A percentile compares a stretch with the other conserved stretches of the same genome.
Evolutionary conservation across 2,888 invertebrate species (phyloP).

Genomic region (Trissolcus brochymenae): DNA sequence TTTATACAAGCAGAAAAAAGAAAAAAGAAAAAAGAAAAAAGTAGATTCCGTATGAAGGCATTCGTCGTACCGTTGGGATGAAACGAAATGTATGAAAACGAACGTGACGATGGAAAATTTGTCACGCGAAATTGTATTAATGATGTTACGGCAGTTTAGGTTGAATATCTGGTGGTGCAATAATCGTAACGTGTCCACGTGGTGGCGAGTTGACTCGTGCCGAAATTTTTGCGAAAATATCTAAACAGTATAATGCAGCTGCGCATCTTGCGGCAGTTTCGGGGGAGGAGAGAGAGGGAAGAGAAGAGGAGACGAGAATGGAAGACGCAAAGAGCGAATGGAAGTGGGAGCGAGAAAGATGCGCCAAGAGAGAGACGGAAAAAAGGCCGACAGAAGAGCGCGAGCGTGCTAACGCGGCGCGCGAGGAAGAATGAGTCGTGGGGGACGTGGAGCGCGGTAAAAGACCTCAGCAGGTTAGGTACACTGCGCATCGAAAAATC

Average conservation of each 20-base stretch:
- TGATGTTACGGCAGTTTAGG: neutral
- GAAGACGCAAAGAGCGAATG: slow-evolving; percentile 20
- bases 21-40: too few relatives aligned
- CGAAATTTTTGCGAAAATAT: slow-evolving; percentile 43
- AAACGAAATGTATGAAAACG: too few relatives aligned
- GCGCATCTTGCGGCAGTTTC: slow-evolving; percentile 44
- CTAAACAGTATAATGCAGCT: slow-evolving; percentile 38
- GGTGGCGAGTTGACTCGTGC: slow-evolving; percentile 41
- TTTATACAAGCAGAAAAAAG: too few relatives aligned
- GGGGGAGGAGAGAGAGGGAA: slow-evolving; percentile 14
- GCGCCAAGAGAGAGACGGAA: slow-evolving; percentile 40
- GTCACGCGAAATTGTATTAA: too few relatives aligned
- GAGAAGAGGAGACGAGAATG: slow-evolving; percentile 15
- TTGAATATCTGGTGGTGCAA: neutral
- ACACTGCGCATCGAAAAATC: slow-evolving; percentile 67
- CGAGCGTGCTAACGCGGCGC: slow-evolving; percentile 56
- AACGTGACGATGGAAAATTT: too few relatives aligned
- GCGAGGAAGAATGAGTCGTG: slow-evolving; percentile 52
- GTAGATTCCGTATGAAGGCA: too few relatives aligned
- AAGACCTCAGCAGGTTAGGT: slow-evolving; percentile 60
- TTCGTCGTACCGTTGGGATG: too few relatives aligned
- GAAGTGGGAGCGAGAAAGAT: slow-evolving; percentile 14
- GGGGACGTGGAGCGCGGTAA: slow-evolving; percentile 52
- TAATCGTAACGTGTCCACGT: slow-evolving; percentile 42
- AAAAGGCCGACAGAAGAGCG: slow-evolving; percentile 48